Evolutionary conservation across 2,888 invertebrate species (phyloP).

Genomic region (Chrysotoxum bicinctum): DNA sequence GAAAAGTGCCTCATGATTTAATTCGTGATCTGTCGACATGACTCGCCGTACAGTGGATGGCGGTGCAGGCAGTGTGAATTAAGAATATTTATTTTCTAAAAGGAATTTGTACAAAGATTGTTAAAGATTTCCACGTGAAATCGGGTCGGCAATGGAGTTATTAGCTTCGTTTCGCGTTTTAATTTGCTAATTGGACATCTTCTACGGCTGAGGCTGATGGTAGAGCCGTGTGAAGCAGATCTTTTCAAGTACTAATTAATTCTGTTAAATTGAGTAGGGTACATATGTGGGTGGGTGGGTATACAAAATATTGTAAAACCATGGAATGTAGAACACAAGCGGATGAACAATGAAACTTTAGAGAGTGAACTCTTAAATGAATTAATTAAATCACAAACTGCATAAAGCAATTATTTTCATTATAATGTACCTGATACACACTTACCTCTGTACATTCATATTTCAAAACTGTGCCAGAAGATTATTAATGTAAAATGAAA

Average conservation of each 20-base stretch:
- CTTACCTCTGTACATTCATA: not conserved
- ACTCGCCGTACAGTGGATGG: constrained; percentile 6
- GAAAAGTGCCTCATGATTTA: constrained; percentile 70
- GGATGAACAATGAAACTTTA: constrained; percentile 4
- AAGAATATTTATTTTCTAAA: constrained; percentile 33
- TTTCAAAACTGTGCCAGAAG: not conserved
- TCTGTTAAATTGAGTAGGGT: constrained; percentile 45
- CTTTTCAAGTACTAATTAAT: constrained; percentile 55
- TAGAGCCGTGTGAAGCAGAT: constrained; percentile 64
- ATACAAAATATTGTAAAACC: not conserved
- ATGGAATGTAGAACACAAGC: constrained; percentile 1
- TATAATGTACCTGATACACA: not conserved
- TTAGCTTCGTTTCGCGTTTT: constrained; percentile 58
- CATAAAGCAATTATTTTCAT: constrained; percentile 6
- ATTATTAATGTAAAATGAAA: no score
- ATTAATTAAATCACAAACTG: constrained; percentile 6
- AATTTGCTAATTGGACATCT: constrained; percentile 63
- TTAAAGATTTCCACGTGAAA: constrained; percentile 50
- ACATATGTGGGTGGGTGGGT: not conserved
- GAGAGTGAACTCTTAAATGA: constrained; percentile 15
- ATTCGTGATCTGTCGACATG: constrained; percentile 72
- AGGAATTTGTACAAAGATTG: constrained; percentile 49
- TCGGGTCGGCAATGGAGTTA: constrained; percentile 70
- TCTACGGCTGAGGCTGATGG: not conserved
- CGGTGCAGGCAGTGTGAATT: constrained; percentile 58